A percentile compares a stretch with the other conserved stretches of the same genome.
Conservation (phyloP, 2,888 invertebrate species). For the Xanthorhoe designata region DNA sequence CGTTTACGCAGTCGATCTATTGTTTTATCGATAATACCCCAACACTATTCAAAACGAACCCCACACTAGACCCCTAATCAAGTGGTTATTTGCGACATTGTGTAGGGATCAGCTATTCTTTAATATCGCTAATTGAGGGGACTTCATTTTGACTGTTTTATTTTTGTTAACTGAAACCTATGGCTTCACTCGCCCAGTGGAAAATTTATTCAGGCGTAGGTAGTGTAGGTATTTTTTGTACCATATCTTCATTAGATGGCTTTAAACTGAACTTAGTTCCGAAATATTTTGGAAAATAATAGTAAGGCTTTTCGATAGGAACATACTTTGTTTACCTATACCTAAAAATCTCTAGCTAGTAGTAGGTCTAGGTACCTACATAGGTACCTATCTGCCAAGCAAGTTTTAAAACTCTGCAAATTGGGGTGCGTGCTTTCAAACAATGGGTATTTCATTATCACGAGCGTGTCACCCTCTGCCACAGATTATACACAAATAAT, state of each 20-base stretch:
- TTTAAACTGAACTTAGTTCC: no score
- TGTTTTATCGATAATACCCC: slow-evolving; percentile 20
- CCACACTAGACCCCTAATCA: slow-evolving; percentile 43
- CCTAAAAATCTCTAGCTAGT: background rate
- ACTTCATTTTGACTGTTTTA: slow-evolving; percentile 13
- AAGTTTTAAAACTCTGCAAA: slow-evolving; percentile 24
- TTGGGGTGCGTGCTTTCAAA: slow-evolving; percentile 35
- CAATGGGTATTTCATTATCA: slow-evolving; percentile 36
- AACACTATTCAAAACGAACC: slow-evolving; percentile 42
- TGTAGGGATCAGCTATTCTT: slow-evolving; percentile 27
- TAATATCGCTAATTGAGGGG: slow-evolving; percentile 36
- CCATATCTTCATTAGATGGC: no score
- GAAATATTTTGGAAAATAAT: no score
- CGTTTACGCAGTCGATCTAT: no score
- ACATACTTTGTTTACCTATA: no score
- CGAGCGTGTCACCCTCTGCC: slow-evolving; percentile 15
- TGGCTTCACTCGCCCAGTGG: no score
- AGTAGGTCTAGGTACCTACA: no score
- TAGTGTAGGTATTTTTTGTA: no score
- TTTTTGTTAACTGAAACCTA: background rate
- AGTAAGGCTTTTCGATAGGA: no score
- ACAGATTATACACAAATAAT: slow-evolving; percentile 1
- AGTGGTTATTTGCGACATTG: slow-evolving; percentile 42
- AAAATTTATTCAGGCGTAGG: no score
- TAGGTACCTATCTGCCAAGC: background rate